Evolutionary conservation across 2,888 invertebrate genomes (phyloP).

Genomic region (Drosophila mimetica): DNA sequence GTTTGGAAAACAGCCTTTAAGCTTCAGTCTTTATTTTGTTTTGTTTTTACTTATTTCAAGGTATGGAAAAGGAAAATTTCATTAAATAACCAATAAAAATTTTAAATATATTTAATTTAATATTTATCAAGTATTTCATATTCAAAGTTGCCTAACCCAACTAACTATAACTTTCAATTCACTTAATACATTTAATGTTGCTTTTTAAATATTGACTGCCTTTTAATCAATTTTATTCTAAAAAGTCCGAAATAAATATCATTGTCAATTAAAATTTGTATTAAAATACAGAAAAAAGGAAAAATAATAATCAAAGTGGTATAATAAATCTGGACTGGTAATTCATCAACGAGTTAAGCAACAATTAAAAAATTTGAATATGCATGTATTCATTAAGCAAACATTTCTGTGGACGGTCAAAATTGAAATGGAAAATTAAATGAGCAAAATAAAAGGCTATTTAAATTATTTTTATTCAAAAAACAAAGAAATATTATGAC

Average conservation of each 20-base stretch:
- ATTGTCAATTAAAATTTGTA: too few species aligned
- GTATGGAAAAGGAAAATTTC: not conserved
- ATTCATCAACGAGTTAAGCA: conserved; percentile 22
- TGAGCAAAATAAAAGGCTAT: conserved; percentile 14
- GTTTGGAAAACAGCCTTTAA: not conserved
- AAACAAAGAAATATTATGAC: conserved; percentile 39
- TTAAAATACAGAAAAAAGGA: not conserved
- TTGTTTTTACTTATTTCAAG: too few species aligned
- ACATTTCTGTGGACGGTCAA: not conserved
- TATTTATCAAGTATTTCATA: too few species aligned
- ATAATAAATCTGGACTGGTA: conserved; percentile 6
- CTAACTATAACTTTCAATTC: too few species aligned
- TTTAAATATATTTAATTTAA: too few species aligned
- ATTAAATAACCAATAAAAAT: too few species aligned
- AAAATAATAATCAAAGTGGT: not conserved
- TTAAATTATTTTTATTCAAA: conserved; percentile 23
- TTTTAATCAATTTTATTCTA: too few species aligned
- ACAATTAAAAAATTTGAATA: conserved; percentile 23
- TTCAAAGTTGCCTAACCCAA: too few species aligned
- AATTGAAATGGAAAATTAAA: conserved; percentile 21
- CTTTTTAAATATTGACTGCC: too few species aligned
- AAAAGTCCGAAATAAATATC: too few species aligned
- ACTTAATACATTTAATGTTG: too few species aligned
- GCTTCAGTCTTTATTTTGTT: not conserved
- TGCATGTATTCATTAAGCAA: conserved; percentile 3